Conservation (phyloP, 2,113 vertebrate genomes). For the Clarias gariepinus region DNA sequence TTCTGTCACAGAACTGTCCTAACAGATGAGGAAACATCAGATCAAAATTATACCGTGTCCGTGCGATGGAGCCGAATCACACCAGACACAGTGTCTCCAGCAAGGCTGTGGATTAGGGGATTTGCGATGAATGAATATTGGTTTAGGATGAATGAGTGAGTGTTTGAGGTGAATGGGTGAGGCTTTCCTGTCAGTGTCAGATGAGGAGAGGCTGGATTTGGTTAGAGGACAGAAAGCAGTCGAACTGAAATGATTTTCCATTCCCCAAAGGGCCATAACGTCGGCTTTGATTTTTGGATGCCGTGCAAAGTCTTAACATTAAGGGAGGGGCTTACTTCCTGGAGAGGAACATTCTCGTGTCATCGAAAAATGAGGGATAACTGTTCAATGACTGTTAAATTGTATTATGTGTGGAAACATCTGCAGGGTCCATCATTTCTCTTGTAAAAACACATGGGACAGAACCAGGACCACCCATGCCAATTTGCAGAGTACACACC, state of each 20-base stretch:
- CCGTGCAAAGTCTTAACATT: conserved; percentile 59
- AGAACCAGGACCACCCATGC: conserved; percentile 42
- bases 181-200: conserved; percentile 39
- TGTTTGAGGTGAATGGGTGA: conserved; percentile 30
- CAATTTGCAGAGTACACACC: conserved; percentile 1
- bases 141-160: conserved; percentile 46
- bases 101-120: conserved; percentile 26
- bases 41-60: conserved; percentile 29
- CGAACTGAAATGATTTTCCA: conserved; percentile 31
- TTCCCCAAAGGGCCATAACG: conserved; percentile 57
- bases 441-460: conserved; percentile 36
- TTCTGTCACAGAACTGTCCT: conserved; percentile 29
- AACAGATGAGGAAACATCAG: conserved; percentile 42
- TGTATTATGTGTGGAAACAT: conserved; percentile 65
- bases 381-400: conserved; percentile 66
- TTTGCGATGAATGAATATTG: conserved; percentile 18
- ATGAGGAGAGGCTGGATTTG: conserved; percentile 43
- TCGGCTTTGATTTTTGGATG: conserved; percentile 65
- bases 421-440: conserved; percentile 62
- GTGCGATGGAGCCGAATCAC: conserved; percentile 1
- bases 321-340: conserved; percentile 66
- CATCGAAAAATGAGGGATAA: conserved; percentile 69
- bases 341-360: conserved; percentile 68
- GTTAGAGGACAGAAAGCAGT: conserved; percentile 30
- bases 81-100: conserved; percentile 15